These are phyloP conservation scores for Aegotheles bennettii DNA, from an alignment of 2,113 vertebrate genomes.

Conservation along the genomic window DNA sequence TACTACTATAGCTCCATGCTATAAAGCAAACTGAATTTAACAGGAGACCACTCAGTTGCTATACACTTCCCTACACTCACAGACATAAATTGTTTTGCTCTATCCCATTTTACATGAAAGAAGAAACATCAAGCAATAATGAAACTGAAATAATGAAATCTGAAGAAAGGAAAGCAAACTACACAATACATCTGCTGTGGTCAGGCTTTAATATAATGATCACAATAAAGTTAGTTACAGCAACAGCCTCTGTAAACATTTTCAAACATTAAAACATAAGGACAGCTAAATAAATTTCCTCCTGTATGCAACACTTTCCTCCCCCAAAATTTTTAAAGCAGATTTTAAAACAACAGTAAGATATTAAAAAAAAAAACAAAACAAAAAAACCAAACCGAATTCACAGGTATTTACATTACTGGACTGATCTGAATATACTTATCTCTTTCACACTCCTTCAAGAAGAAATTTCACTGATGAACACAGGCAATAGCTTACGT, in stretches of 20 bases:
- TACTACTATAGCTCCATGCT: not conserved
- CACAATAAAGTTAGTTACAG: not conserved
- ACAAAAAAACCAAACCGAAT: not conserved
- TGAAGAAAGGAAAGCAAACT: not conserved
- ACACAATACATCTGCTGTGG: not conserved
- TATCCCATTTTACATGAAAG: not conserved
- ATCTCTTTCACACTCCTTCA: not conserved
- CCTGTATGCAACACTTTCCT: fast-evolving
- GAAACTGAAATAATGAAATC: not conserved
- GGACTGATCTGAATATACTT: not conserved
- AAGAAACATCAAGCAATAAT: not conserved
- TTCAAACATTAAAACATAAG: not conserved
- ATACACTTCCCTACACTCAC: not conserved
- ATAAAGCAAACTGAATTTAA: not conserved
- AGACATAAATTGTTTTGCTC: not conserved
- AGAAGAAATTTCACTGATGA: not conserved
- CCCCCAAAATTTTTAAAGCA: not conserved
- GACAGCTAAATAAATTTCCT: not conserved
- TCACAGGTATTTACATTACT: not conserved
- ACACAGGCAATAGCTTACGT: not conserved
- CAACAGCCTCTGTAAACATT: not conserved
- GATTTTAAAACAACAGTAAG: not conserved
- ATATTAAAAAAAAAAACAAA: not conserved
- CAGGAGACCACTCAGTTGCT: not conserved
- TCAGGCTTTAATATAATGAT: not conserved